Base-by-base conservation (phyloP, 1,140 invertebrate species). In the Belonocnema kinseyi region DNA sequence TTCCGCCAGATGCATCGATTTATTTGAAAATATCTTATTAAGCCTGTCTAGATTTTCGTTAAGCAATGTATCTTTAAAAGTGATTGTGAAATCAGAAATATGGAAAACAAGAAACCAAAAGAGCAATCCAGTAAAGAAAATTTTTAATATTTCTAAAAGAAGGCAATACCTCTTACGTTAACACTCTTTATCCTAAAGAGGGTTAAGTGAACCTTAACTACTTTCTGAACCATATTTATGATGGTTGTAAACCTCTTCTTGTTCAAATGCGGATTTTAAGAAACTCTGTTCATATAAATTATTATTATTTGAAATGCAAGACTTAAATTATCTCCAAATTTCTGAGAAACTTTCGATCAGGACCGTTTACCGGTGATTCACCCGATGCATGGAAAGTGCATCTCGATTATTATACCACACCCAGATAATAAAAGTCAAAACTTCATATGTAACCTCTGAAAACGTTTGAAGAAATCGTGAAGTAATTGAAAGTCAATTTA, bases 301-400 rank as follows among this genome's bases (percentile, higher is more conserved):
- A 46, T 10, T 46, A 8, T 46, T 46, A 46, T 46, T 46, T 46
- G 6, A 46, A 46, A 46, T 46, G 16, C 13, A 3, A 14, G 26
- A 33, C 26, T 66, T 66, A 7, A 16, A 14, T 11, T 16, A 16
- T 66, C 13, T 66, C 26, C 58, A 33, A 66, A 66, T 33, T 66
- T 66, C 58, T 40, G 58, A 66, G 58, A 66, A 66, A 66, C 58
- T 66, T 66, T n/a, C 58, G 33, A 66, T 66, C 58, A 66, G 33
- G 58, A 66, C 40, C 14, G 21, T 66, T 66, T 14, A 12, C 58
- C 26, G 21, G 11, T 66, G 58, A 66, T 66, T 66, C 58, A 66
- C 33, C 58, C 13, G 12, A 66, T 66, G 21, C 26, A 58, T 58
- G 56, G 56, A 66, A 66, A 66, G 58, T 66, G 58, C 58, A 66